phyloP scores from a whole-genome alignment of 2,797 vertebrate genomes.

The Poecilia gillii region DNA sequence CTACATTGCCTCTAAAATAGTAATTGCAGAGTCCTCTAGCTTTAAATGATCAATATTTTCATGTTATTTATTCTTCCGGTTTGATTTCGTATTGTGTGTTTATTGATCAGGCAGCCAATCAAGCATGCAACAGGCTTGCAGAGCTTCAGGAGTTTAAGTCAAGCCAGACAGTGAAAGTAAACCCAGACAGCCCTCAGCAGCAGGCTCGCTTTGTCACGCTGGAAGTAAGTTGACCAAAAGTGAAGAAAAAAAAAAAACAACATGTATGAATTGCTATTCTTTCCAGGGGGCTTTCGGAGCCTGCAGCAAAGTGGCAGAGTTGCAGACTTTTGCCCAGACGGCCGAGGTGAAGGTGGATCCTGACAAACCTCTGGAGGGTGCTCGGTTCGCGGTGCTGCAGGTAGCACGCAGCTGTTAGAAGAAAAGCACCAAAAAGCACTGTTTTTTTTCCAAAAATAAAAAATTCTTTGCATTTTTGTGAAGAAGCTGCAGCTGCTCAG shows the following conservation, averaged over 20 bases:
- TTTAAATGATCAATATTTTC: slow-evolving; percentile 11
- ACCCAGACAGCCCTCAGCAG: slow-evolving; percentile 90
- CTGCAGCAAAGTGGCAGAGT: slow-evolving; percentile 79
- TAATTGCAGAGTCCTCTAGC: not conserved
- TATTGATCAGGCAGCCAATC: slow-evolving; percentile 80
- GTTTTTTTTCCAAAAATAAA: not conserved
- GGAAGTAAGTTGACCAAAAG: slow-evolving; percentile 83
- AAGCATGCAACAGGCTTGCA: slow-evolving; percentile 78
- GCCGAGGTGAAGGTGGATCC: slow-evolving; percentile 94
- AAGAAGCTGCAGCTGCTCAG: not conserved
- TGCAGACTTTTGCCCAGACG: slow-evolving; percentile 82
- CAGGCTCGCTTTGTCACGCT: slow-evolving; percentile 85
- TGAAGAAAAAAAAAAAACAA: not conserved
- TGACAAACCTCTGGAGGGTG: slow-evolving; percentile 93
- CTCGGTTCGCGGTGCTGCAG: slow-evolving; percentile 88
- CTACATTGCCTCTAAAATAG: not conserved
- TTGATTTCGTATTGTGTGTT: slow-evolving; percentile 44
- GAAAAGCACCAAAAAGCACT: not conserved
- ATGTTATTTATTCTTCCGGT: slow-evolving; percentile 19
- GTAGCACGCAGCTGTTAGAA: slow-evolving; percentile 72
- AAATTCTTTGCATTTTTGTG: not conserved
- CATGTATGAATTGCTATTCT: slow-evolving; percentile 17
- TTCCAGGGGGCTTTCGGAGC: slow-evolving; percentile 85
- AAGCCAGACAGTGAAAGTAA: slow-evolving; percentile 88
- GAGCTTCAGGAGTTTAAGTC: slow-evolving; percentile 82